A percentile compares a stretch with the other conserved stretches of the same genome.
Evolutionary conservation across 2,797 vertebrate species (phyloP).

Genomic region (Australoheros facetus): DNA sequence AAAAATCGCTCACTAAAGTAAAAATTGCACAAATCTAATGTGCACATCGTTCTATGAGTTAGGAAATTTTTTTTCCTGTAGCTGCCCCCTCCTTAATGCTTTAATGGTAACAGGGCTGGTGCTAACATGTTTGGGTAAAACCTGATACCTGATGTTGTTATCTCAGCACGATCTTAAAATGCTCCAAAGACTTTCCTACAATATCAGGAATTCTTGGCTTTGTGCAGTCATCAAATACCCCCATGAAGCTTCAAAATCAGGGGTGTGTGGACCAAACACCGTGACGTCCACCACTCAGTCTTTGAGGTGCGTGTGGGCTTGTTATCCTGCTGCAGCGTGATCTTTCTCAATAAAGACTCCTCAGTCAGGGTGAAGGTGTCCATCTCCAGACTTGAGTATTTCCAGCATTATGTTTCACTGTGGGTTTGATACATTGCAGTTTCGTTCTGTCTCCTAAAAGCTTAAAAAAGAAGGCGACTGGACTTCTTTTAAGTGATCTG

Average conservation of each 20-base stretch:
- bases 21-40: not conserved
- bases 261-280: not conserved
- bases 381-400: not conserved
- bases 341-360: not conserved
- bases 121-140: not conserved
- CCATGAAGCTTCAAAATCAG: not conserved
- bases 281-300: not conserved
- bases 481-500: too few species aligned
- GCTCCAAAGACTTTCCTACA: not conserved
- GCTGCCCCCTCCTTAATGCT: not conserved
- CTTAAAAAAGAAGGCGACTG: too few species aligned
- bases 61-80: not conserved
- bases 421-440: not conserved
- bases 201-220: not conserved
- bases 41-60: not conserved
- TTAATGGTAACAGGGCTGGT: not conserved
- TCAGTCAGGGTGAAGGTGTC: not conserved
- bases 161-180: not conserved
- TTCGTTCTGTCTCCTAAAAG: not conserved
- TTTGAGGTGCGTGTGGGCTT: not conserved
- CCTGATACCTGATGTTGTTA: not conserved
- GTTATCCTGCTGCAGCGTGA: not conserved
- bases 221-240: not conserved
- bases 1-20: not conserved
- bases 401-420: not conserved